Base-by-base conservation (phyloP, 1,140 invertebrate species). In the Scaptomyza graminum region DNA sequence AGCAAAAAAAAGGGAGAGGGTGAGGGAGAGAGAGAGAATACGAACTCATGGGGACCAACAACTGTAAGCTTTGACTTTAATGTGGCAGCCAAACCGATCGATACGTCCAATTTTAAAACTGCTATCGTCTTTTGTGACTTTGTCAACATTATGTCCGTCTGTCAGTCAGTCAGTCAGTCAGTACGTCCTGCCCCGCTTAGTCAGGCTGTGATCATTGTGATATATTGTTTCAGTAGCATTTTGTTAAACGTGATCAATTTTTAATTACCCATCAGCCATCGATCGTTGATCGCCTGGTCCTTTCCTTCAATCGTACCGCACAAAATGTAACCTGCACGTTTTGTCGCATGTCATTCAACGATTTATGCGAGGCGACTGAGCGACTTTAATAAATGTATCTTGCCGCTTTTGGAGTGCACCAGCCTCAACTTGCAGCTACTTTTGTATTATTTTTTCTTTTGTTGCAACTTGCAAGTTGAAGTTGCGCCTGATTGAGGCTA, bases 201-300 rank as follows among this genome's bases (percentile, higher is more conserved):
- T 13, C 51, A 47, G 31, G 5, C 7, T 9, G 31, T 34, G 31
- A 34, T 34, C 31, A 60, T 39, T 89, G 83, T 88, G 83, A 88
- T 88, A 88, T 88, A 88, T 88, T 88, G 83, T 89, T 83, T 88
- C 82, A 66, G 84, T 83, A 88, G 83, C 83, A 88, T 87, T 88
- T 88, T 88, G 83, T 89, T 88, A 88, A 88, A 88, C 83, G 83
- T 88, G 83, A 88, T 88, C 83, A 88, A 88, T 88, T 88, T 88
- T 88, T 88, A 88, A 88, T 88, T 88, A 88, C 83, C 83, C 84
- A 83, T 85, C 81, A 85, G 65, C 62, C 77, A 74, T 60, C 79
- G 73, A 49, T 51, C 77, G 68, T 64, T 18, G 54, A 71, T 71
- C 54, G 57, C 11, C 74, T 74, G 70, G 51, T 37, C 49, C 68